Percentiles rank a stretch among this genome's conserved stretches.
Evolutionary conservation across 2,888 invertebrate genomes (phyloP).

Genomic region (Volucella inanis): DNA sequence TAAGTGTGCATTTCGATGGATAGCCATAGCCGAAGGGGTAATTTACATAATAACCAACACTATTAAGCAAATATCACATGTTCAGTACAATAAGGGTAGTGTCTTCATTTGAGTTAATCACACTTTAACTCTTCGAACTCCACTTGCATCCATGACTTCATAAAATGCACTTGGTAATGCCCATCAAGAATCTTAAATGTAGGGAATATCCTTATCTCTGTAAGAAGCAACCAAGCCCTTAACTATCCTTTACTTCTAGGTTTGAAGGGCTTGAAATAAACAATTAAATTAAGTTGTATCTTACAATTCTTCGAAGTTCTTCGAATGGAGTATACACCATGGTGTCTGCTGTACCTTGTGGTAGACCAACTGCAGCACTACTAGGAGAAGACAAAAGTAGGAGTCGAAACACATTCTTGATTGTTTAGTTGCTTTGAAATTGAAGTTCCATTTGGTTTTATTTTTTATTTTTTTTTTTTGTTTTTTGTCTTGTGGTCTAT

Average conservation of each 20-base stretch:
- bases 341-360: constrained; percentile 41
- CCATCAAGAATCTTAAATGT: constrained; percentile 65
- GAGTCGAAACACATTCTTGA: constrained; percentile 55
- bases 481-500: not conserved
- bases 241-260: not conserved
- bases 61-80: constrained; percentile 15
- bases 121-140: constrained; percentile 27
- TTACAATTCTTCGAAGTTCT: not conserved
- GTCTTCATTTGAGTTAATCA: constrained; percentile 66
- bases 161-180: constrained; percentile 69
- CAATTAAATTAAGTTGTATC: constrained; percentile 68
- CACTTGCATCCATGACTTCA: constrained; percentile 6
- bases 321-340: constrained; percentile 22
- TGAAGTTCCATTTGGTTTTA: constrained; percentile 6
- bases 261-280: constrained; percentile 39
- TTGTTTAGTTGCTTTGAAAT: constrained; percentile 36
- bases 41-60: constrained; percentile 41
- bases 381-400: not conserved
- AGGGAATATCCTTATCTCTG: constrained; percentile 47
- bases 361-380: constrained; percentile 22
- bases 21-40: constrained; percentile 1
- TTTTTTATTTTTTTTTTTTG: constrained; percentile 2
- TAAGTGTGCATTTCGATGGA: not conserved
- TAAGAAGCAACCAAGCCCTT: not conserved
- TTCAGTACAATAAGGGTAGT: constrained; percentile 33